Conservation (phyloP, 1,140 invertebrate genomes). For the Ips nitidus region DNA sequence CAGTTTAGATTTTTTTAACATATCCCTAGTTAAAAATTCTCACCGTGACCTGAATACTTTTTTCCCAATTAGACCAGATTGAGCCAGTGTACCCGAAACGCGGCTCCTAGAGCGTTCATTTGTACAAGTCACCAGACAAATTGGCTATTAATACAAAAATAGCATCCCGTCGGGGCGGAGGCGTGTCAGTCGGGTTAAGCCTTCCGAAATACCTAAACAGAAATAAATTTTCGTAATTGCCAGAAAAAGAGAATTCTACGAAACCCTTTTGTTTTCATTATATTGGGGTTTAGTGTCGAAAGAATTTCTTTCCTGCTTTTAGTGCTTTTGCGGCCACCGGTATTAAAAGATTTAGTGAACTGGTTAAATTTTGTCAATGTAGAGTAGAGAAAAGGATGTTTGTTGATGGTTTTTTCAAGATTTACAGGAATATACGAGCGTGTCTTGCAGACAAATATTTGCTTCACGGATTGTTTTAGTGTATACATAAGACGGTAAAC, state of each 20-base stretch:
- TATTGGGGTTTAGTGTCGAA: conserved; percentile 4
- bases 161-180: conserved; percentile 14
- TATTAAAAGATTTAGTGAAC: conserved; percentile 3
- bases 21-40: no score
- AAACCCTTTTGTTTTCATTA: conserved; percentile 14
- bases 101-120: conserved; percentile 6
- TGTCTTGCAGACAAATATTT: neutral
- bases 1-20: no score
- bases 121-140: conserved; percentile 26
- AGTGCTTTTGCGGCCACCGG: neutral
- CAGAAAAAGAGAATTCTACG: conserved; percentile 13
- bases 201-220: conserved; percentile 24
- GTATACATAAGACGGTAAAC: neutral
- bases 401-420: no score
- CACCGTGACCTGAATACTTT: no score
- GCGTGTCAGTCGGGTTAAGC: conserved; percentile 20
- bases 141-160: conserved; percentile 27
- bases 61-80: no score
- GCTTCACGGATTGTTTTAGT: neutral
- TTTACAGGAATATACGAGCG: neutral
- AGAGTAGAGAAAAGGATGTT: no score
- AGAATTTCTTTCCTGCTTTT: conserved; percentile 1
- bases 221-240: conserved; percentile 25
- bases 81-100: neutral
- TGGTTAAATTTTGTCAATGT: neutral